These are phyloP conservation scores for Frankliniella fusca DNA, from an alignment of 2,888 invertebrate species.

Conservation along the genomic window DNA sequence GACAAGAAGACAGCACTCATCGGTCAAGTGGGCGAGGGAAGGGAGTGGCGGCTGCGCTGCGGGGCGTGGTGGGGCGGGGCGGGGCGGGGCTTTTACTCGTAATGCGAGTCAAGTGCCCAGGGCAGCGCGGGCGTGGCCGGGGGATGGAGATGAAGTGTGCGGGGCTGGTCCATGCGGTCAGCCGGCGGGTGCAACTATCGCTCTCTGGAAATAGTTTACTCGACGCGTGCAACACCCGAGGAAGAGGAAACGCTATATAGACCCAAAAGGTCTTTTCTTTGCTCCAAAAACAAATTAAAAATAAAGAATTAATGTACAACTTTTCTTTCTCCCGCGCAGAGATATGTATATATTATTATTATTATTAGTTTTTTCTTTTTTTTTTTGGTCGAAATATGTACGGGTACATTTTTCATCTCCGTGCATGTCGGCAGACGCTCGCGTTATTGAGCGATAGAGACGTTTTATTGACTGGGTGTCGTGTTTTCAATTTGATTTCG, in stretches of 20 bases:
- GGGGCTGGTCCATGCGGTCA: neutral
- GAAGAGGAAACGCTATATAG: no score
- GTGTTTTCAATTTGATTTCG: neutral
- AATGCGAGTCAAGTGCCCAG: neutral
- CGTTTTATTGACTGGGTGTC: neutral
- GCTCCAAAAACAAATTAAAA: no score
- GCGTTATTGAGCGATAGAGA: no score
- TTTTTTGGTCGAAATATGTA: no score
- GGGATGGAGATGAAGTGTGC: neutral
- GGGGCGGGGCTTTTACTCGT: neutral
- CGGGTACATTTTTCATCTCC: neutral
- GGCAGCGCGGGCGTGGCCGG: neutral
- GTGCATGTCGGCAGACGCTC: no score
- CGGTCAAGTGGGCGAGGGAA: slow-evolving; percentile 16
- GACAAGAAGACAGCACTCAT: slow-evolving; percentile 19
- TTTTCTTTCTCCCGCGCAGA: neutral
- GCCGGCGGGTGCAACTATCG: no score
- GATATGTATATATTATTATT: neutral
- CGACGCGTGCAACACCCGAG: no score
- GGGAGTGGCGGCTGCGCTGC: neutral
- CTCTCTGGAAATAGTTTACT: no score
- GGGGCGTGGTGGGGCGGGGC: neutral
- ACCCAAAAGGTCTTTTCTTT: no score
- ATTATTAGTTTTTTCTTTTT: neutral
- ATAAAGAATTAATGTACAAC: no score